These are phyloP conservation scores for Glaucomys volans DNA, from an alignment of 2,113 vertebrate species.

Conservation along the genomic window DNA sequence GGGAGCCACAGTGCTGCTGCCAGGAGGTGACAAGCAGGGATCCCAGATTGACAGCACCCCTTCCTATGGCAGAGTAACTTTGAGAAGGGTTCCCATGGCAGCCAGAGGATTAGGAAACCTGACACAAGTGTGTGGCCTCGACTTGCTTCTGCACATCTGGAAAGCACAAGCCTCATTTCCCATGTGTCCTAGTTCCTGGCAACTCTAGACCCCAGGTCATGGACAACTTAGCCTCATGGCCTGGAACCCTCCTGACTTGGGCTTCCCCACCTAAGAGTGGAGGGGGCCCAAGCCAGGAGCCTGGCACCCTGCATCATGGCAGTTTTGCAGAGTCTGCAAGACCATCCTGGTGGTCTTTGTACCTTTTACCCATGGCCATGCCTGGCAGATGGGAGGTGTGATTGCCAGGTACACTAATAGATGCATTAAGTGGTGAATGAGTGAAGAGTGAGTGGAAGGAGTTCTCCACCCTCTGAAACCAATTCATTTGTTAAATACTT, in stretches of 20 bases:
- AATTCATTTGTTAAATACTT: not conserved
- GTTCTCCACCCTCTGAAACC: not conserved
- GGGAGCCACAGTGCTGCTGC: not conserved
- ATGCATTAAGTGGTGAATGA: rapidly evolving
- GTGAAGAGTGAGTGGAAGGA: not conserved
- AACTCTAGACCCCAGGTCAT: not conserved
- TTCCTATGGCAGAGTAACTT: slow-evolving; percentile 39
- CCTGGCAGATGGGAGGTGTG: not conserved
- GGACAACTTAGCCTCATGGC: not conserved
- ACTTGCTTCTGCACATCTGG: not conserved
- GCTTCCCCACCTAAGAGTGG: too few relatives aligned
- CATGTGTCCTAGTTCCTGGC: not conserved
- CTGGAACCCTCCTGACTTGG: too few relatives aligned
- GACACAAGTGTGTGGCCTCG: not conserved
- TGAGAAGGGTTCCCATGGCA: not conserved
- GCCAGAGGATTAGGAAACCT: slow-evolving; percentile 29
- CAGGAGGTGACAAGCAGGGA: not conserved
- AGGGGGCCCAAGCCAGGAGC: not conserved
- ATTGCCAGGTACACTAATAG: not conserved
- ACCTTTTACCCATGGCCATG: too few relatives aligned
- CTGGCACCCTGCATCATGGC: not conserved
- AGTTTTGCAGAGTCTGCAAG: too few relatives aligned
- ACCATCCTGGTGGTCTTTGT: too few relatives aligned
- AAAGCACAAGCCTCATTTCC: not conserved
- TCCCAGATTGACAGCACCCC: not conserved